phyloP scores from a whole-genome alignment of 2,888 invertebrate species.

The Malthinus flaveolus region DNA sequence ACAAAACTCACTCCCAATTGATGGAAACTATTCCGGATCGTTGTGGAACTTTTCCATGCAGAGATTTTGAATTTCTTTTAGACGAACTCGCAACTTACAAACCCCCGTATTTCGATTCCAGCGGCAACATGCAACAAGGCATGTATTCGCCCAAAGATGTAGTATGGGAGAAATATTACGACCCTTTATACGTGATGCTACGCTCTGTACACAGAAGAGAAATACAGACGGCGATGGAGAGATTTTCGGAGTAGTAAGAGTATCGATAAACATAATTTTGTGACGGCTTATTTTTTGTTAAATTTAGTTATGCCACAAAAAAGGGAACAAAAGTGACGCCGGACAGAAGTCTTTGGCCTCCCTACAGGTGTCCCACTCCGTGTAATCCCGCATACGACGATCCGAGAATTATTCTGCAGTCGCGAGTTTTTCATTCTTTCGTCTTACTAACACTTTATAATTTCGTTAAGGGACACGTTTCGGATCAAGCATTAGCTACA shows the following conservation, averaged over 20 bases:
- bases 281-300: not conserved
- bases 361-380: conserved; percentile 72
- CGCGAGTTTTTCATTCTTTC: conserved; percentile 70
- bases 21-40: conserved; percentile 95
- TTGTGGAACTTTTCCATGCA: conserved; percentile 87
- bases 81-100: conserved; percentile 67
- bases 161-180: conserved; percentile 93
- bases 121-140: conserved; percentile 77
- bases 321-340: conserved; percentile 43
- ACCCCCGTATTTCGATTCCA: conserved; percentile 84
- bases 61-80: conserved; percentile 85
- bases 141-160: conserved; percentile 82
- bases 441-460: conserved; percentile 83
- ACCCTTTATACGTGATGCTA: conserved; percentile 89
- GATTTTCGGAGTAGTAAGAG: conserved; percentile 85
- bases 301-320: not conserved
- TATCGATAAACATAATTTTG: not conserved
- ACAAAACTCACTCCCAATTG: conserved; percentile 94
- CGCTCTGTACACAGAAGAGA: conserved; percentile 90
- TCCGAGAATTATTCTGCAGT: conserved; percentile 65
- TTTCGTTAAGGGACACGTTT: conserved; percentile 75
- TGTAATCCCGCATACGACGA: conserved; percentile 69
- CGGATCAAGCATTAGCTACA: conserved; percentile 87
- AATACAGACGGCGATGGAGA: conserved; percentile 92
- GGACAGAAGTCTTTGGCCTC: conserved; percentile 69